These are phyloP conservation scores for Diadromus collaris DNA, from an alignment of 2,888 invertebrate species.

Conservation along the genomic window DNA sequence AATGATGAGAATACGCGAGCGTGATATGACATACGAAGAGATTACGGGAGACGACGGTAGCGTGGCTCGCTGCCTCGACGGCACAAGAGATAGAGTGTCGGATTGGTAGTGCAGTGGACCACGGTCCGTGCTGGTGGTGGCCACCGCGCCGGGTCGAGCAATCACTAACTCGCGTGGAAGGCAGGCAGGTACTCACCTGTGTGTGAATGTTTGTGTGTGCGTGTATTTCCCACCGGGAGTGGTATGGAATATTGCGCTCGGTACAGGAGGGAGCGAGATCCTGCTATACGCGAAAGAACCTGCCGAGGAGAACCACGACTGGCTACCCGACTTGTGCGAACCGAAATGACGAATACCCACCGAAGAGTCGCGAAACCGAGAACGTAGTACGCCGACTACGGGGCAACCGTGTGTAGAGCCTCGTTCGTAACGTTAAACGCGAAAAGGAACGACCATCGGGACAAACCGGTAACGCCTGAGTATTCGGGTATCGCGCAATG, in stretches of 20 bases:
- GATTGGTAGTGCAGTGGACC: slow-evolving; percentile 75
- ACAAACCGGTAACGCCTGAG: slow-evolving; percentile 4
- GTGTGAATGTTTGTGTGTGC: background rate
- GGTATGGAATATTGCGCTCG: slow-evolving; percentile 57
- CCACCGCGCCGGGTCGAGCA: slow-evolving; percentile 52
- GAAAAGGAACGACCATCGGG: slow-evolving; percentile 11
- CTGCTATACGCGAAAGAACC: background rate
- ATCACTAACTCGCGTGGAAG: slow-evolving; percentile 62
- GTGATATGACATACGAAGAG: slow-evolving; percentile 35
- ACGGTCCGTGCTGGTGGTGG: slow-evolving; percentile 64
- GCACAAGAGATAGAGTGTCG: slow-evolving; percentile 71
- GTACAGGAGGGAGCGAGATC: slow-evolving; percentile 4
- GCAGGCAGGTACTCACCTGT: slow-evolving; percentile 55
- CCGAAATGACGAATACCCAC: background rate
- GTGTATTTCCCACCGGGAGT: slow-evolving; percentile 37
- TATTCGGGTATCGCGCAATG: background rate
- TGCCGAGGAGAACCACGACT: background rate
- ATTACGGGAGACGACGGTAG: slow-evolving; percentile 38
- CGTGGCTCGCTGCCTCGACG: slow-evolving; percentile 55
- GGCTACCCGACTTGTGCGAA: slow-evolving; percentile 1
- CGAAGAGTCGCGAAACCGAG: slow-evolving; percentile 7
- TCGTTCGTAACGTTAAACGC: slow-evolving; percentile 1
- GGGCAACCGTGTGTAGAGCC: background rate
- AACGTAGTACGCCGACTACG: background rate
- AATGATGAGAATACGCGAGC: slow-evolving; percentile 13